phyloP scores from a whole-genome alignment of 2,888 invertebrate genomes.

The Epiblema foenella region DNA sequence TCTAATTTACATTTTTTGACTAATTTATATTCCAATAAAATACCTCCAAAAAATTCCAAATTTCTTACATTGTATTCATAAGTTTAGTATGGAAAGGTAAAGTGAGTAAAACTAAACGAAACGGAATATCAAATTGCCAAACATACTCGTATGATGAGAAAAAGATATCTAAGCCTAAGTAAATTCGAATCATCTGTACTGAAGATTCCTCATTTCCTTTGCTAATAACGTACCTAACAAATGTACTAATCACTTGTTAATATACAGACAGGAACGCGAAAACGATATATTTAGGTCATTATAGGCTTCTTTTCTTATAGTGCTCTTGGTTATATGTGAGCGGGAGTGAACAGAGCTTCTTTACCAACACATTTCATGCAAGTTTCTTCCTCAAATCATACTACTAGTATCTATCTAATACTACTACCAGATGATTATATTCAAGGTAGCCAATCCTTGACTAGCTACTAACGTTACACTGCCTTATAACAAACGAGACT shows the following conservation, averaged over 20 bases:
- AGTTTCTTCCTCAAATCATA: no score
- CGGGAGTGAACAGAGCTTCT: background rate
- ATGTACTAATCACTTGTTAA: background rate
- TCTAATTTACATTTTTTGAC: no score
- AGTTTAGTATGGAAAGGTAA: conserved; percentile 4
- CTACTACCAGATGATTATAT: no score
- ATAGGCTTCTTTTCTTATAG: background rate
- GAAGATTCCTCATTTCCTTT: background rate
- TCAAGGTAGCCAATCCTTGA: no score
- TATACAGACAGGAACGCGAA: background rate
- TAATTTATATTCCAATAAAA: conserved; percentile 3
- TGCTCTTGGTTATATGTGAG: background rate
- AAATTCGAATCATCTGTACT: background rate
- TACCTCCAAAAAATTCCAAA: no score
- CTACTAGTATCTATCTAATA: no score
- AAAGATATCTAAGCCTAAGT: background rate
- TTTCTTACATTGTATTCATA: conserved; percentile 1
- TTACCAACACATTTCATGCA: background rate
- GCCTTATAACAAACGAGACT: background rate
- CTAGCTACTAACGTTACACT: no score
- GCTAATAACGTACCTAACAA: background rate
- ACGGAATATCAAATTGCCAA: conserved; percentile 27
- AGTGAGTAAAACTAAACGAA: conserved; percentile 15
- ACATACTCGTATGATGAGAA: conserved; percentile 16
- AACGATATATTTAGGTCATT: background rate